Percentiles rank a stretch among this genome's conserved stretches.
These are phyloP conservation scores for Hyperoplus immaculatus DNA, from an alignment of 2,797 vertebrate genomes.

Conservation along the genomic window DNA sequence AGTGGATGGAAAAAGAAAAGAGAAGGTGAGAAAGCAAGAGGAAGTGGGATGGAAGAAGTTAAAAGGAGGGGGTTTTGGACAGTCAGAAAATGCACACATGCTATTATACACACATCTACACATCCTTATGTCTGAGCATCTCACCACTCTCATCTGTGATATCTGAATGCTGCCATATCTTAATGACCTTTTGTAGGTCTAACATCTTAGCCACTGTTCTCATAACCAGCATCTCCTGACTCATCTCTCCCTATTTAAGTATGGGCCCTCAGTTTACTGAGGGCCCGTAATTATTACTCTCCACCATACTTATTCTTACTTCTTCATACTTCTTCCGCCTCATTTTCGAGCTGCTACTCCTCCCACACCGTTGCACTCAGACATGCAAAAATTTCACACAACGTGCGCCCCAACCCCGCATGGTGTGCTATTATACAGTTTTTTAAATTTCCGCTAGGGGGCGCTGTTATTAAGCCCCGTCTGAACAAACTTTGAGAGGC, in stretches of 20 bases:
- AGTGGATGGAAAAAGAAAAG: constrained; percentile 10
- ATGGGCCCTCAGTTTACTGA: no score
- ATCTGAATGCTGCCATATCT: constrained; percentile 74
- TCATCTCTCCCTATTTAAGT: constrained; percentile 61
- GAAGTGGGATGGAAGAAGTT: constrained; percentile 9
- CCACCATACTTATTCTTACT: constrained; percentile 75
- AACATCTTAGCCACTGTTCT: constrained; percentile 79
- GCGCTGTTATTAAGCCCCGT: no score
- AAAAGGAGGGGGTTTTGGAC: constrained; percentile 5
- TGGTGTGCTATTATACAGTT: no score
- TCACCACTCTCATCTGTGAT: constrained; percentile 66
- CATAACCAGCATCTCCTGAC: constrained; percentile 79
- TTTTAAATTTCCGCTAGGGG: no score
- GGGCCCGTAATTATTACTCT: constrained; percentile 62
- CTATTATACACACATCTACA: constrained; percentile 44
- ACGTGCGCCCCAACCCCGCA: no score
- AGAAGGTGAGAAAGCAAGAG: constrained; percentile 16
- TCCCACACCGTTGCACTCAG: no score
- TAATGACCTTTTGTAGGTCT: constrained; percentile 77
- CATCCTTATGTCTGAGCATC: constrained; percentile 57
- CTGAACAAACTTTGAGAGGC: no score
- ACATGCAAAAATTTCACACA: no score
- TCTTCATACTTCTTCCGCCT: no score
- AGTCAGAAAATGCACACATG: constrained; percentile 35
- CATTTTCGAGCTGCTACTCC: no score